A percentile compares a stretch with the other conserved stretches of the same genome.
Conservation (phyloP, 2,113 vertebrate species). For the Alaudala cheleensis region DNA sequence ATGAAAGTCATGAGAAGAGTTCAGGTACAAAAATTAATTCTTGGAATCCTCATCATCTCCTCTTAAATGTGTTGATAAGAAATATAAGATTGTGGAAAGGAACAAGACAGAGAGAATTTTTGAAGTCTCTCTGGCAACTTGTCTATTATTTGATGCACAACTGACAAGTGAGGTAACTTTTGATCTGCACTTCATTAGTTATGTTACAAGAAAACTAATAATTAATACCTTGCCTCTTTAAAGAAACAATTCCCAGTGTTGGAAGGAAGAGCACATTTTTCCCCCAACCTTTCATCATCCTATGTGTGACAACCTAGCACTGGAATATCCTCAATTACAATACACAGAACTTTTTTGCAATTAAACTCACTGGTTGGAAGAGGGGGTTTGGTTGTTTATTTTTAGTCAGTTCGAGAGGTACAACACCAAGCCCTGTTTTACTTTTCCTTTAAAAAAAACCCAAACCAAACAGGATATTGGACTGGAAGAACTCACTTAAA, state of each 20-base stretch:
- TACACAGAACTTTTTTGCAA: neutral
- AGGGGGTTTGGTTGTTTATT: neutral
- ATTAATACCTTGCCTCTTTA: neutral
- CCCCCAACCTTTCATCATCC: neutral
- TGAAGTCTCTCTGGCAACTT: neutral
- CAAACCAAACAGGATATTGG: neutral
- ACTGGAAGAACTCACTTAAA: neutral
- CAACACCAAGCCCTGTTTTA: neutral
- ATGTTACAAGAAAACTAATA: neutral
- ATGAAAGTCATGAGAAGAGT: neutral
- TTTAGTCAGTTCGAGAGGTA: neutral
- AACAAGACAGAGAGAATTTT: neutral
- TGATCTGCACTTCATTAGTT: neutral
- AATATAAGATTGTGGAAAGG: neutral
- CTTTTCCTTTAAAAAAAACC: neutral
- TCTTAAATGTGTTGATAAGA: neutral
- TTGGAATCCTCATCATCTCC: neutral
- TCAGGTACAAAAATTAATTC: neutral
- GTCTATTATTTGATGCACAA: neutral
- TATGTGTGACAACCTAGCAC: neutral
- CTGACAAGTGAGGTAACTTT: neutral
- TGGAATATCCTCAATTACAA: neutral
- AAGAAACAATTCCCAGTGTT: neutral
- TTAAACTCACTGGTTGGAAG: neutral
- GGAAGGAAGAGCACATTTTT: neutral